Conservation (phyloP, 2,888 invertebrate genomes). For the Agrotis segetum region DNA sequence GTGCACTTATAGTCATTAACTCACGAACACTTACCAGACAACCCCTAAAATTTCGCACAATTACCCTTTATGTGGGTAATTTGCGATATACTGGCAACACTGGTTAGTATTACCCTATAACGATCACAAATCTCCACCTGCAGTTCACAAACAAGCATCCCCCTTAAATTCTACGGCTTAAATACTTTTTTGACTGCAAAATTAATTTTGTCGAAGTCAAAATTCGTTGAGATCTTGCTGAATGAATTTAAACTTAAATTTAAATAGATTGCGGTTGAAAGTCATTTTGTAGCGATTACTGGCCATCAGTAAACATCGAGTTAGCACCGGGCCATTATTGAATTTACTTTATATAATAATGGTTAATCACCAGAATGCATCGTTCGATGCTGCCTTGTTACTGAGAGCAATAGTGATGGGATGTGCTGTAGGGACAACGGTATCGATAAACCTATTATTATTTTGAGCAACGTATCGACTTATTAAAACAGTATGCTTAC, state of each 20-base stretch:
- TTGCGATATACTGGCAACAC: slow-evolving; percentile 86
- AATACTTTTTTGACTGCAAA: slow-evolving; percentile 58
- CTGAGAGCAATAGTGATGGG: slow-evolving; percentile 77
- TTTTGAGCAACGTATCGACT: background rate
- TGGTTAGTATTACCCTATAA: slow-evolving; percentile 77
- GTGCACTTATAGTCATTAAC: slow-evolving; percentile 75
- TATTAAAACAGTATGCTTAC: no score
- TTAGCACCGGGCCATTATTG: slow-evolving; percentile 89
- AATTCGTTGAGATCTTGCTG: slow-evolving; percentile 61
- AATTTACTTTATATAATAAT: slow-evolving; percentile 91
- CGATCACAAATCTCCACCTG: slow-evolving; percentile 53
- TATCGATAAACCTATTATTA: slow-evolving; percentile 32
- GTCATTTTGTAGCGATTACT: slow-evolving; percentile 55
- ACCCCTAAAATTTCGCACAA: slow-evolving; percentile 82
- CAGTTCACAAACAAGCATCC: slow-evolving; percentile 43
- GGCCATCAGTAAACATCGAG: slow-evolving; percentile 85
- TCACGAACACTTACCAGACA: slow-evolving; percentile 77
- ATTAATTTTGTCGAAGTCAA: slow-evolving; percentile 57
- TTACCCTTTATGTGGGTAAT: slow-evolving; percentile 87
- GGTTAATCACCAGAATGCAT: slow-evolving; percentile 90
- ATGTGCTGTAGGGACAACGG: background rate
- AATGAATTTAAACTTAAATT: slow-evolving; percentile 68
- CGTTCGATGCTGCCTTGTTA: slow-evolving; percentile 88
- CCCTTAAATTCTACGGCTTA: slow-evolving; percentile 47
- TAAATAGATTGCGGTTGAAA: slow-evolving; percentile 64